Evolutionary conservation across 1,140 invertebrate species (phyloP), one percentile per base, ranked within the genome.

Genomic region (Heliothis virescens): DNA sequence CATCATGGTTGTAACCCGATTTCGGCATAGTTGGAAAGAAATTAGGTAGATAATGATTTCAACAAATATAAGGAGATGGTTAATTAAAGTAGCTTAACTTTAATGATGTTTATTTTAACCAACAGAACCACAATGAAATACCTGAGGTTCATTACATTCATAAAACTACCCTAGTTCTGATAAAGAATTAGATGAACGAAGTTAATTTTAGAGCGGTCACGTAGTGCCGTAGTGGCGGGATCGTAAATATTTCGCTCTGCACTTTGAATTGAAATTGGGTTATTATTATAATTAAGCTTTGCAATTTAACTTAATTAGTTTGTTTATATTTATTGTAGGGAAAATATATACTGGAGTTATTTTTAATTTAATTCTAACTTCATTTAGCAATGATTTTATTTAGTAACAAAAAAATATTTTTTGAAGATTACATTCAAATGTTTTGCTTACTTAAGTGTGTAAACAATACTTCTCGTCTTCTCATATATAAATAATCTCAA

Each of bases 241-340:
- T 26, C 18, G 41, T 57, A 55, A 72, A 72, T 52, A 55, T 55
- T 52, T 67, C 50, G 48, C 15, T 71, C 63, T 69, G 47, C 59
- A 72, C 15, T 79, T 21, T 63, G 71, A 80, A 83, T 83, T 79
- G 57, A 79, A 83, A 83, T 81, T 29, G 71, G 21, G 50, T 60
- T 75, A 77, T 81, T 82, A 84, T 79, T 83, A 75, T 75, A 83
- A 82, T 83, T 67, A 50, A 29, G 41, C 16, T 59, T 41, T 18
- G 13, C 48, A 72, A 62, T 73, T 77, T 73, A 63, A 72, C 16
- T 75, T 62, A 62, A 81, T 72, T 72, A 48, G 67, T 59, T 13
- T 15, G 63, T 53, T 75, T 63, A 52, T 47, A 5, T 69, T 71
- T 71, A 71, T 71, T 71, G 15, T 5, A 12, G 21, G 12, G 12